Evolutionary conservation across 2,888 invertebrate species (phyloP), one percentile per base, ranked within the genome.

Genomic region (Mesorhabditis spiculigera): DNA sequence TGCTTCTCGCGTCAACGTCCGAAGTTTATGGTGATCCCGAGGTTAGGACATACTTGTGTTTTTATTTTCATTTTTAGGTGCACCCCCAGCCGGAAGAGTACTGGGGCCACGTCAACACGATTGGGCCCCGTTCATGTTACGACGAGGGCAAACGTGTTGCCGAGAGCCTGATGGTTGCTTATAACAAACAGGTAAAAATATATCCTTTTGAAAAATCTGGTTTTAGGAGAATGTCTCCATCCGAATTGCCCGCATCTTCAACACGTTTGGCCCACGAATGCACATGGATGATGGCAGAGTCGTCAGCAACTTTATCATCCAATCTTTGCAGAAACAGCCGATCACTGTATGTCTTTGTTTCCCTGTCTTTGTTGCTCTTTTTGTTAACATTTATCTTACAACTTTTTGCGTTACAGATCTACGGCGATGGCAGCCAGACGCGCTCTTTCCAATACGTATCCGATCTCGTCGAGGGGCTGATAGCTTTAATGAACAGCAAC

Each of bases 71-170:
- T 6, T 62, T 69, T 5, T 16, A 69, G 69, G 70, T 74, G n/a
- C 98, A 98, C 89, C 98, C 98, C 0, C 98, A 98, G 86, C 91
- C 92, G 0, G 98, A 99, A 88, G 92, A 93, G 0, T 84, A 80
- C 64, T 98, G 97, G 96, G 98, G 98, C 0, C 93, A 98, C 87
- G 98, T 98, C 0, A 99, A 98, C 89, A 96, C 97, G 5, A 96
- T 98, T 83, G 89, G 89, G 10, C 89, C 89, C 1, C 75, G 98
- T 71, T 94, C 97, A 0, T 99, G 98, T 87, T 98, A 98, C 85
- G 98, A 99, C 86, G 98, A 99, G 88, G 97, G 96, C n/a, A 99
- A 98, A 88, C 90, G 98, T 68, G 95, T 97, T 0, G 93, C 97
- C 0, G 98, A 99, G 88, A 94, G 97, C 0, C 89, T 99, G 71